Evolutionary conservation across 2,113 vertebrate species (phyloP).

Genomic region (Solea solea): DNA sequence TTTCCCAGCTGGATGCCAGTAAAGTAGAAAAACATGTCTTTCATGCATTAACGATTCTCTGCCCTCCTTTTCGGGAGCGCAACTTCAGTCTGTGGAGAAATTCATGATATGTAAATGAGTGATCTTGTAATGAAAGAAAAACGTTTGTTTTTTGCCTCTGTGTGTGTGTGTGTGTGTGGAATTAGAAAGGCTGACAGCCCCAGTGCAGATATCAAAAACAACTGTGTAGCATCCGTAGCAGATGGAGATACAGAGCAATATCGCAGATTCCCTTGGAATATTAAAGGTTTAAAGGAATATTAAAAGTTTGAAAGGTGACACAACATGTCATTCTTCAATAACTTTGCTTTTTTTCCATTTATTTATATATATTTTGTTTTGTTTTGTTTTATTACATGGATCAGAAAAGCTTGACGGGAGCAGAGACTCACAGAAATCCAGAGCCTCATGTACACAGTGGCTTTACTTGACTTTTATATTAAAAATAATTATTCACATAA

Average conservation of each 20-base stretch:
- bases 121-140: neutral
- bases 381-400: too few species aligned
- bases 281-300: neutral
- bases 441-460: too few species aligned
- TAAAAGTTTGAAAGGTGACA: neutral
- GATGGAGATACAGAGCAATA: neutral
- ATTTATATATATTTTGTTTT: too few species aligned
- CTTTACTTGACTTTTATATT: too few species aligned
- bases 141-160: conserved; percentile 7
- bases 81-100: neutral
- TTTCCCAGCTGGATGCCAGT: conserved; percentile 21
- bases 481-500: too few species aligned
- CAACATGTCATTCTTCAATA: neutral
- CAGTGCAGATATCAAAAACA: neutral
- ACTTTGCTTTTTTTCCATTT: too few species aligned
- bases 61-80: neutral
- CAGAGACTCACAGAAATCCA: too few species aligned
- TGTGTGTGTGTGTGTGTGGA: neutral
- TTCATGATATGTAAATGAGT: conserved; percentile 25
- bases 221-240: neutral
- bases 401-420: too few species aligned
- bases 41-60: neutral
- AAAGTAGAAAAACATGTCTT: neutral
- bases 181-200: neutral
- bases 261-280: neutral